Conservation (phyloP, 2,113 vertebrate species). For the Corydoras maculifer region DNA sequence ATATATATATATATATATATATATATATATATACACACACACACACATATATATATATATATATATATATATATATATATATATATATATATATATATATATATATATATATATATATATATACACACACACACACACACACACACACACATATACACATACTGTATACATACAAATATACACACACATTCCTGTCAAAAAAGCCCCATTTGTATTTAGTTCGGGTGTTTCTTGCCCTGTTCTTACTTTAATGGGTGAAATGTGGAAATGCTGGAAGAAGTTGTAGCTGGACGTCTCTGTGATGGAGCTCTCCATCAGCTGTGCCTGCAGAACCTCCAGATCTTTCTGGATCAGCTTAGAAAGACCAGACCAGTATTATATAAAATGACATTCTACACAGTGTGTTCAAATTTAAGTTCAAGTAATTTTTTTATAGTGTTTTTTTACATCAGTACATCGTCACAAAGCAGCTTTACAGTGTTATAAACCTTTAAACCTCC, state of each 20-base stretch:
- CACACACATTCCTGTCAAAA: not conserved
- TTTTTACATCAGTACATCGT: too few relatives aligned
- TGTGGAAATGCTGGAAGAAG: constrained; percentile 96
- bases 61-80: too few relatives aligned
- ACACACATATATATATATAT: too few relatives aligned
- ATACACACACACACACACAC: not conserved
- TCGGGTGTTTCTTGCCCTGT: not conserved
- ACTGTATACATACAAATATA: not conserved
- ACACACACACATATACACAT: not conserved
- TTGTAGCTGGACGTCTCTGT: constrained; percentile 78
- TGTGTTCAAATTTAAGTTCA: too few relatives aligned
- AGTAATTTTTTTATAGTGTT: too few relatives aligned
- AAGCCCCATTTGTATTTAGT: not conserved
- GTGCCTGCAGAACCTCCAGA: constrained; percentile 72
- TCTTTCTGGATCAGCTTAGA: constrained; percentile 77
- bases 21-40: too few relatives aligned
- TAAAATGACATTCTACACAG: too few relatives aligned
- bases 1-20: too few relatives aligned
- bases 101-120: too few relatives aligned
- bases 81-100: too few relatives aligned
- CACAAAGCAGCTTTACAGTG: too few relatives aligned
- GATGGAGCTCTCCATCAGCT: constrained; percentile 80
- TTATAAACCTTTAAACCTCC: too few relatives aligned
- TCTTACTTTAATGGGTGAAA: constrained; percentile 90
- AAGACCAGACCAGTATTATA: constrained; percentile 47